Percentiles rank a stretch among this genome's conserved stretches.
phyloP scores from a whole-genome alignment of 2,113 vertebrate species.

The Physeter macrocephalus region DNA sequence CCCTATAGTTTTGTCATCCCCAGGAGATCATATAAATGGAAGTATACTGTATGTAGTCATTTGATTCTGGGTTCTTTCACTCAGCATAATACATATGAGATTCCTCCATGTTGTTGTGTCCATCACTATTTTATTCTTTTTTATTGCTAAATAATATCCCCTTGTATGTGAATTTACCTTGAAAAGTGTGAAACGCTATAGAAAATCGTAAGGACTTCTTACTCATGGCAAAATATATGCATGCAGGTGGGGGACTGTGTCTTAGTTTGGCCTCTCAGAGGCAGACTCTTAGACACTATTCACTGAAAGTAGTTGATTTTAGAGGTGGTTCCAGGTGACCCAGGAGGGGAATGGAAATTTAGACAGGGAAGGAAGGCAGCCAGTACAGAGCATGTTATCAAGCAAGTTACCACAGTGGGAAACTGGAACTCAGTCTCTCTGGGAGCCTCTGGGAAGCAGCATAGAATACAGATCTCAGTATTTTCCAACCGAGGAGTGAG shows the following conservation, averaged over 20 bases:
- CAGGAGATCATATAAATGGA: not conserved
- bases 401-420: not conserved
- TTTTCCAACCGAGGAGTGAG: fast-evolving
- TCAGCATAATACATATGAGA: not conserved
- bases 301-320: not conserved
- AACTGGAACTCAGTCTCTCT: not conserved
- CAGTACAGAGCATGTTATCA: not conserved
- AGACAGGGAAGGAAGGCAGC: not conserved
- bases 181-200: not conserved
- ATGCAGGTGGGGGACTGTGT: no score
- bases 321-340: not conserved
- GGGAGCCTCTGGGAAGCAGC: not conserved
- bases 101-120: not conserved
- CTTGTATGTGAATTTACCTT: not conserved
- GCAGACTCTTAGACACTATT: no score
- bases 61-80: not conserved
- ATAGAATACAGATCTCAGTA: not conserved
- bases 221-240: not conserved
- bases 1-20: not conserved
- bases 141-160: not conserved
- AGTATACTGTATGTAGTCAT: not conserved
- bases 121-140: not conserved
- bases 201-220: not conserved
- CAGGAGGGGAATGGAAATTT: not conserved
- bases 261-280: not conserved